A percentile compares a stretch with the other conserved stretches of the same genome.
These are phyloP conservation scores for Cryptocheilus praepositus DNA, from an alignment of 2,888 invertebrate species.

Conservation along the genomic window DNA sequence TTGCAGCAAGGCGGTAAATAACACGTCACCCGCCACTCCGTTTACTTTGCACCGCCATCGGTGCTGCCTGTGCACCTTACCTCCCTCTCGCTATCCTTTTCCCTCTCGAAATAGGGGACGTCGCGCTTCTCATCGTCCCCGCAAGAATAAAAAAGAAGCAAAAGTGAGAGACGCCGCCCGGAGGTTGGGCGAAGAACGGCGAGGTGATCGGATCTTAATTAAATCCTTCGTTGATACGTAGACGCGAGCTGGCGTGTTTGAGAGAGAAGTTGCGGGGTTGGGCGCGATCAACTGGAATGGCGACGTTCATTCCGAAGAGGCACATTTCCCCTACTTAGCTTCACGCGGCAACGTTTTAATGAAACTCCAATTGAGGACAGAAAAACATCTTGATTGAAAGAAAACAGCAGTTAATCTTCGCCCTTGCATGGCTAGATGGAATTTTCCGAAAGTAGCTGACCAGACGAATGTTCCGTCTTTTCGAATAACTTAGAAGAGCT, in stretches of 20 bases:
- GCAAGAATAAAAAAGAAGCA: constrained; percentile 5
- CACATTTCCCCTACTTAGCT: constrained; percentile 3
- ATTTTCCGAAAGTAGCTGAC: too few species aligned
- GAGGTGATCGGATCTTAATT: constrained; percentile 38
- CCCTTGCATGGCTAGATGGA: too few species aligned
- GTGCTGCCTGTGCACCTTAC: constrained; percentile 17
- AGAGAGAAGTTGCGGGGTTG: not conserved
- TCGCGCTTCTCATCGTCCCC: constrained; percentile 6
- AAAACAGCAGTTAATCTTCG: too few species aligned
- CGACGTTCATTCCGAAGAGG: not conserved
- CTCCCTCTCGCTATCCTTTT: not conserved
- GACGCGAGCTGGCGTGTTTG: not conserved
- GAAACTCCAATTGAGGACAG: too few species aligned
- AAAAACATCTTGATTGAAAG: too few species aligned
- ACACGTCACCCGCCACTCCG: constrained; percentile 66
- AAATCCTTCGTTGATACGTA: constrained; percentile 27
- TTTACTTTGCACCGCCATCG: constrained; percentile 60
- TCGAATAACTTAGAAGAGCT: too few species aligned
- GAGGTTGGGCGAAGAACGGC: constrained; percentile 3
- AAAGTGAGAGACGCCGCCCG: constrained; percentile 7
- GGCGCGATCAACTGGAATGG: not conserved
- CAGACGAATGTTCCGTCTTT: too few species aligned
- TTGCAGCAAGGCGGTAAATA: constrained; percentile 68
- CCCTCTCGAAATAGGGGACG: too few species aligned
- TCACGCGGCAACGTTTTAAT: not conserved